A percentile compares a stretch with the other conserved stretches of the same genome.
These are phyloP conservation scores for Amphiprion ocellaris DNA, from an alignment of 2,113 vertebrate species.

Conservation along the genomic window DNA sequence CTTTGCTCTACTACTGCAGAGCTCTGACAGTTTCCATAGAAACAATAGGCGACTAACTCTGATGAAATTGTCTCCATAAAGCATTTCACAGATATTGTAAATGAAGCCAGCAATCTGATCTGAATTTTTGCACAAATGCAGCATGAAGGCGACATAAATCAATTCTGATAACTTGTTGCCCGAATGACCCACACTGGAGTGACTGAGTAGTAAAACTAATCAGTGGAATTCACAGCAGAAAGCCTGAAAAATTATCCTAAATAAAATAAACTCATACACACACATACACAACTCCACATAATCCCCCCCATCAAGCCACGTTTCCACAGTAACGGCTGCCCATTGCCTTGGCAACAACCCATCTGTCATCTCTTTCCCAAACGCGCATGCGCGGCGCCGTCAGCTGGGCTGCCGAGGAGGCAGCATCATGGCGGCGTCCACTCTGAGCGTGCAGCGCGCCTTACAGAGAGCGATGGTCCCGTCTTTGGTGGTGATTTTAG, in stretches of 20 bases:
- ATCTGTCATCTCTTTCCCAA: not conserved
- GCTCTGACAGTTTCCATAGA: slow-evolving; percentile 78
- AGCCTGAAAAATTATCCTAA: not conserved
- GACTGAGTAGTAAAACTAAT: no score
- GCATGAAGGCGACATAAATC: not conserved
- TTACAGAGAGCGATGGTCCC: slow-evolving; percentile 66
- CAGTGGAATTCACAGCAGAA: not conserved
- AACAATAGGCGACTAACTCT: slow-evolving; percentile 61
- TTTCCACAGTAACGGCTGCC: slow-evolving; percentile 65
- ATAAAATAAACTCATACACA: not conserved
- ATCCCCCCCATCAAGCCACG: slow-evolving; percentile 5
- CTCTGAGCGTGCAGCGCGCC: slow-evolving; percentile 55
- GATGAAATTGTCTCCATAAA: slow-evolving; percentile 1
- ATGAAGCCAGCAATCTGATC: not conserved
- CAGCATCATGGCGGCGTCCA: slow-evolving; percentile 84
- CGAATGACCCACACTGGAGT: no score
- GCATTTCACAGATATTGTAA: not conserved
- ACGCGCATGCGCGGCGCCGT: slow-evolving; percentile 70
- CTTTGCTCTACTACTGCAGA: slow-evolving; percentile 49
- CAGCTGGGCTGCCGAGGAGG: slow-evolving; percentile 40
- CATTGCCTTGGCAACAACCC: slow-evolving; percentile 75
- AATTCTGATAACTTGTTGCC: not conserved
- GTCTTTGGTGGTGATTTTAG: slow-evolving; percentile 91
- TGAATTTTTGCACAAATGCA: not conserved
- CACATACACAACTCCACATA: no score